Conservation (phyloP, 2,113 vertebrate species). For the Hippocampus mohnikei region DNA sequence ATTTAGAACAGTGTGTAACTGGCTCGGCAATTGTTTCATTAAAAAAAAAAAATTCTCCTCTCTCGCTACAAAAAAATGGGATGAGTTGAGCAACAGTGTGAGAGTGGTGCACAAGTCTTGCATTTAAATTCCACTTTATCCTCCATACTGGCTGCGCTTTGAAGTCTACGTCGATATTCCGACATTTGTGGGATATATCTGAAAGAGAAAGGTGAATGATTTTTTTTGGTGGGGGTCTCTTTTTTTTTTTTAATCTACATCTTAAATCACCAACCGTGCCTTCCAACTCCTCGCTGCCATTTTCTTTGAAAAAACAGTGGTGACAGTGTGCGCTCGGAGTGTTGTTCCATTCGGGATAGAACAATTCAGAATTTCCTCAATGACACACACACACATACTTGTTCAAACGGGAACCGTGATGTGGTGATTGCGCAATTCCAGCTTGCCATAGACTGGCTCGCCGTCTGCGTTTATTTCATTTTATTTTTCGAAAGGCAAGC, state of each 20-base stretch:
- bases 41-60: neutral
- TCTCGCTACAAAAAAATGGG: neutral
- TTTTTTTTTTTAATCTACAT: neutral
- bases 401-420: constrained; percentile 10
- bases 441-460: constrained; percentile 23
- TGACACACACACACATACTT: constrained; percentile 2
- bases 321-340: constrained; percentile 12
- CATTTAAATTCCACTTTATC: neutral
- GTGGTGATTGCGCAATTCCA: constrained; percentile 25
- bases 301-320: constrained; percentile 10
- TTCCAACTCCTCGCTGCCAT: neutral
- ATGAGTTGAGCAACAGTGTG: constrained; percentile 27
- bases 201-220: too few relatives aligned
- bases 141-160: neutral
- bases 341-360: constrained; percentile 13
- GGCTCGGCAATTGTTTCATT: neutral
- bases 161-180: neutral
- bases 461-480: constrained; percentile 23
- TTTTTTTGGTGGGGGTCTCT: neutral
- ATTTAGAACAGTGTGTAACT: neutral
- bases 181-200: neutral
- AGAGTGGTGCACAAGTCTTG: neutral
- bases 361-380: constrained; percentile 25
- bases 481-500: constrained; percentile 43
- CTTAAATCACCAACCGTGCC: constrained; percentile 15